phyloP scores from a whole-genome alignment of 2,797 vertebrate genomes.

The Poeciliopsis infans region DNA sequence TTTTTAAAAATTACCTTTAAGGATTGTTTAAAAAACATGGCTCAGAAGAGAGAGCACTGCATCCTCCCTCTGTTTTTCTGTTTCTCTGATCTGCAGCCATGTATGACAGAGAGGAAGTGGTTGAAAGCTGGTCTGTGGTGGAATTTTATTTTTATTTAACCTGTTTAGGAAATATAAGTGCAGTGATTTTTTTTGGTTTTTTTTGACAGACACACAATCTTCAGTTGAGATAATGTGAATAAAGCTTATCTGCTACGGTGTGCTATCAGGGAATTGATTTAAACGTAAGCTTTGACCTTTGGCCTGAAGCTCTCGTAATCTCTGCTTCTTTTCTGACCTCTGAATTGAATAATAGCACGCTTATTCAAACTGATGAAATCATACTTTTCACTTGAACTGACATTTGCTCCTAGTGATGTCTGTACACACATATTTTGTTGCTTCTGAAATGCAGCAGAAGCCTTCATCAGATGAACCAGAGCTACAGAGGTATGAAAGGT shows the following conservation, averaged over 20 bases:
- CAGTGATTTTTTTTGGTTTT: not conserved
- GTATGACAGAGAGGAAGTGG: not conserved
- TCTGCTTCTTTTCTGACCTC: conserved; percentile 11
- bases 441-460: not conserved
- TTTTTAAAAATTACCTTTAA: not conserved
- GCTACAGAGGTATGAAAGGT: not conserved
- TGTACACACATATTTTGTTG: not conserved
- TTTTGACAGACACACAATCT: conserved; percentile 17
- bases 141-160: conserved; percentile 7
- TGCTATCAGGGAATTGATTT: conserved; percentile 49
- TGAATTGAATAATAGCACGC: conserved; percentile 4
- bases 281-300: conserved; percentile 51
- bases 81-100: not conserved
- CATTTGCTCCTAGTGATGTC: not conserved
- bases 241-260: conserved; percentile 30
- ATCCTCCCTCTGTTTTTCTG: not conserved
- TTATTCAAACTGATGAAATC: conserved; percentile 20
- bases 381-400: not conserved
- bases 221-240: conserved; percentile 35
- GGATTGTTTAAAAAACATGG: not conserved
- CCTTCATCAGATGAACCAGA: not conserved
- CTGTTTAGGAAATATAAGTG: not conserved
- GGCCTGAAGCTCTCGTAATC: conserved; percentile 31
- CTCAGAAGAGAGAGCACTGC: not conserved
- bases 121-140: not conserved